phyloP scores from a whole-genome alignment of 2,797 vertebrate genomes.

The Periophthalmus magnuspinnatus region DNA sequence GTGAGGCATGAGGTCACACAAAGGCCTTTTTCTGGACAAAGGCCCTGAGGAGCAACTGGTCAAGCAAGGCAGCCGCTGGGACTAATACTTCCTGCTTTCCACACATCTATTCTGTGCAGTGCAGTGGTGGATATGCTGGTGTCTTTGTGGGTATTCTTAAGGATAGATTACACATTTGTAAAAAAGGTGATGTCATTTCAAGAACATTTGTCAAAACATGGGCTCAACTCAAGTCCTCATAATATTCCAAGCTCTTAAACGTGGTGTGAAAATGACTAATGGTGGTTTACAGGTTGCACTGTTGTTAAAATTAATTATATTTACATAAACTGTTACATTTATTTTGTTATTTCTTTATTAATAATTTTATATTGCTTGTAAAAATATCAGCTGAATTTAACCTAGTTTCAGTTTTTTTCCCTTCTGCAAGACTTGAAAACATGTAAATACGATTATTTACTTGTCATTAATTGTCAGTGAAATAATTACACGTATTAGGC shows the following conservation, averaged over 20 bases:
- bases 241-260: neutral
- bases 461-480: no score
- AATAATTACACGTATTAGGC: neutral
- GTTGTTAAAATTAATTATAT: no score
- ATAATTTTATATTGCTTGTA: no score
- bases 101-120: conserved; percentile 43
- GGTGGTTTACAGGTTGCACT: neutral
- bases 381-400: no score
- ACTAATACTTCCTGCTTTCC: conserved; percentile 43
- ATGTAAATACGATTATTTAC: neutral
- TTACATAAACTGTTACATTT: no score
- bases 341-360: no score
- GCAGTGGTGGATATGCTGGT: conserved; percentile 5
- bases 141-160: conserved; percentile 10
- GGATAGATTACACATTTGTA: neutral
- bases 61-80: conserved; percentile 4
- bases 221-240: neutral
- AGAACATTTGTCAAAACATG: neutral
- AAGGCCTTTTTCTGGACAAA: conserved; percentile 51
- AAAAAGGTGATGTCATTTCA: conserved; percentile 3
- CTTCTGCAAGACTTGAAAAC: neutral
- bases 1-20: conserved; percentile 80
- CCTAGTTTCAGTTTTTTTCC: neutral
- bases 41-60: conserved; percentile 31
- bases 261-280: neutral